Evolutionary conservation across 1,140 invertebrate species (phyloP), one percentile per base, ranked within the genome.

Genomic region (Hirudo medicinalis): DNA sequence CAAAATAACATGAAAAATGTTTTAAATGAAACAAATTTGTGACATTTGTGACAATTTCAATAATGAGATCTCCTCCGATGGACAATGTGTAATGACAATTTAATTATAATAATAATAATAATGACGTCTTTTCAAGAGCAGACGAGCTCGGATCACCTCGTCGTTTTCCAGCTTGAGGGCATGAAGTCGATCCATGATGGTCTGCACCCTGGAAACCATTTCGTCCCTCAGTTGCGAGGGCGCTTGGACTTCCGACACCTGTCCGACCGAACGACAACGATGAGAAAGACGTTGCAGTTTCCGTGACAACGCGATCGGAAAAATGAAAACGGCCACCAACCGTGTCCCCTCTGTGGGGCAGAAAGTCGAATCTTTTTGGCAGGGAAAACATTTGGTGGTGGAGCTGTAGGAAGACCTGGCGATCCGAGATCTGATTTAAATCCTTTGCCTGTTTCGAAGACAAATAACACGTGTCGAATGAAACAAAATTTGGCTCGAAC

Each of bases 311-410:
- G 20, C 54, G 25, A 57, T 57, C 54, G 25, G 25, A n/a, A 20
- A 63, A 63, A 13, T 32, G 29, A 63, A 25, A 13, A 63, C 57
- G 11, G 19, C 0, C 57, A 54, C 78, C 80, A 77, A 90, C 88
- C 82, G 87, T 87, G 78, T 91, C 90, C 15, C 83, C 83, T 70
- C 85, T 86, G 75, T 87, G 87, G 72, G 88, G 88, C 80, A 90
- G 88, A 78, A 92, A 94, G 78, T 94, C 91, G 80, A 95, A 89
- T 78, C 92, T 92, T 78, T 92, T 93, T 63, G 92, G 92, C 77
- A 92, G 89, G 87, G 93, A 91, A 80, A 96, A 96, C 67, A 90
- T 55, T 32, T 70, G 68, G 43, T 74, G 54, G 67, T 70, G 53
- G 15, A 72, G 66, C 40, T 74, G 71, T 2, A 74, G 73, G 67